Base-by-base conservation (phyloP, 2,888 invertebrate genomes). In the Chalcis sispes region DNA sequence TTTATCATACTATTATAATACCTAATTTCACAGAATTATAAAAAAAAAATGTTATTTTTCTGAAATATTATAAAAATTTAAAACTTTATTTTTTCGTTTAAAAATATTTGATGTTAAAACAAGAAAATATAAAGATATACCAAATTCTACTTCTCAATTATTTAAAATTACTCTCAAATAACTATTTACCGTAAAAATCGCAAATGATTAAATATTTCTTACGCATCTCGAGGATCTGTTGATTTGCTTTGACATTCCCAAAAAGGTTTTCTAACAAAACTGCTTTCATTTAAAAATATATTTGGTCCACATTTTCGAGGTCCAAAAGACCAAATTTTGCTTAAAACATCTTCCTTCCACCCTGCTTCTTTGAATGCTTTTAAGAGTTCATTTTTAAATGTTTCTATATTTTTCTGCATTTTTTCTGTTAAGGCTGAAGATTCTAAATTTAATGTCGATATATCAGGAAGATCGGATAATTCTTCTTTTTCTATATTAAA, bases 321-420 rank as follows among this genome's bases (percentile, higher is more conserved):
- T 0, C 99, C 98, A 80, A 98, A 94, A 3, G 96, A 93, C 98
- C 98, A 98, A 81, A 99, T 92, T 89, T 93, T 92, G 65, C 92
- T 90, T 1, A 93, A 90, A 50, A 91, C 82, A 27, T 91, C 87
- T 0, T 90, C 86, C 62, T 78, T 90, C 90, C 89, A 82, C 1
- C 79, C 91, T 2, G 92, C 89, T 72, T 92, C 91, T 1, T 89
- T 86, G 82, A 95, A 93, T 10, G 92, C 91, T 29, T 84, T 87
- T 50, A 90, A 88, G 13, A 97, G 88, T 80, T 93, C 92, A 1
- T 87, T 89, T 87, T 92, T 91, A 18, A 89, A 84, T 86, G 84
- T 85, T 64, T 86, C 84, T 15, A 90, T 82, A 50, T 84, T 84
- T 75, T 85, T 87, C 25, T 84, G 81, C 36, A 84, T 83, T 66